Evolutionary conservation across 2,797 vertebrate genomes (phyloP), one percentile per base, ranked within the genome.

Genomic region (Danionella dracula): DNA sequence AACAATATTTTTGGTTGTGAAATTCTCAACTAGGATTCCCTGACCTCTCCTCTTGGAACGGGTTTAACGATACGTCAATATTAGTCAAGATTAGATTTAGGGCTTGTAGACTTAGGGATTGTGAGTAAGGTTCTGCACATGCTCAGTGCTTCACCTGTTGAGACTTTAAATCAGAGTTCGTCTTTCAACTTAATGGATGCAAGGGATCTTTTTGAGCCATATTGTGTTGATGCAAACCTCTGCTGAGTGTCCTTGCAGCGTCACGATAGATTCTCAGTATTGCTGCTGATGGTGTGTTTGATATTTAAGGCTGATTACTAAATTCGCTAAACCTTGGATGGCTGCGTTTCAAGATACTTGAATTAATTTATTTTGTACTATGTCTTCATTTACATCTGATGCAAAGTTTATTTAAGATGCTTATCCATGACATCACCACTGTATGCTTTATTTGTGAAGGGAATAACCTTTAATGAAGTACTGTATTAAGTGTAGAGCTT

Each of bases 291-390:
- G 67, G 59, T 45, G 57, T 74, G 75, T 84, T 86, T 86, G 88
- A 86, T 86, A 86, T 15, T 87, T 81, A 75, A 83, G 62, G 76
- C 67, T 76, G 58, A 78, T 67, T 62, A 54, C 54, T 66, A 20
- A 34, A 71, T 77, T 72, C 61, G 65, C 77, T 80, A 81, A 73
- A 67, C 61, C 61, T 76, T 79, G 77, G 77, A 69, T 77, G 79
- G 78, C 80, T 76, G 80, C 72, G 50, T 84, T 82, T 74, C 72
- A 82, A 77, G 72, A 83, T 87, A 88, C 88, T 90, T 90, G 86
- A 90, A 88, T 83, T 84, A 79, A 78, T 84, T 79, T 82, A 66
- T 73, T 60, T 63, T 29, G 49, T 60, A 46, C 50, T 16, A 72
- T 66, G 72, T 72, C 34, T 56, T 42, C 71, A 74, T 78, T 78